These are phyloP conservation scores for Mus pahari DNA, from an alignment of 2,113 vertebrate genomes.

Conservation along the genomic window DNA sequence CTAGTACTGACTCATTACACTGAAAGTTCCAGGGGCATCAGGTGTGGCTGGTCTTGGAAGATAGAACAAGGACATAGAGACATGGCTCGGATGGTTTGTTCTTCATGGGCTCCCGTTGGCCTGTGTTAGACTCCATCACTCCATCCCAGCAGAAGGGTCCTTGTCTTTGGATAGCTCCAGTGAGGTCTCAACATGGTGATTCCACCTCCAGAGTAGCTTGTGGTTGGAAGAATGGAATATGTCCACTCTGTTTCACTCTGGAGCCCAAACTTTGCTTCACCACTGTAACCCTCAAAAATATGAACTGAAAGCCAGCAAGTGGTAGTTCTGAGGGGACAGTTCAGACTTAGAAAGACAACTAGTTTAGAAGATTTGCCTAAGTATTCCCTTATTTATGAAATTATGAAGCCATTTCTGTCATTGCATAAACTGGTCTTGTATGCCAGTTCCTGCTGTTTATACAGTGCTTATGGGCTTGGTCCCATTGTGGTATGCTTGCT, in stretches of 20 bases:
- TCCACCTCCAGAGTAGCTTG: not conserved
- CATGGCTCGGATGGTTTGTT: not conserved
- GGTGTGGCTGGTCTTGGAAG: not conserved
- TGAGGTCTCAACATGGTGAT: not conserved
- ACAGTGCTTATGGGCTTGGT: rapidly evolving
- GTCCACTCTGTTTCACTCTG: not conserved
- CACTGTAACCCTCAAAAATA: not conserved
- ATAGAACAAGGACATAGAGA: not conserved
- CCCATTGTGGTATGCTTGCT: not conserved
- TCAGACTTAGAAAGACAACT: not conserved
- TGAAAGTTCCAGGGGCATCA: not conserved
- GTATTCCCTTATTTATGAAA: not conserved
- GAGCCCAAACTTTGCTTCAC: not conserved
- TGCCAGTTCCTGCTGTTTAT: not conserved
- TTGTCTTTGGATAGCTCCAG: not conserved
- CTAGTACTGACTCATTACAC: not conserved
- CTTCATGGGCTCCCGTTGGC: not conserved
- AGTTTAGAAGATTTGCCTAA: not conserved
- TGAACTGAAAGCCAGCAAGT: not conserved
- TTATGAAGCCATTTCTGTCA: not conserved
- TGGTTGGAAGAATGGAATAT: not conserved
- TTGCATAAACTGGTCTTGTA: no score
- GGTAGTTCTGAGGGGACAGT: not conserved
- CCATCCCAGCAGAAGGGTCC: not conserved
- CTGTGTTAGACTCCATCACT: not conserved